Conservation (phyloP, 2,797 vertebrate species). For the Halcyon leucocephala region DNA sequence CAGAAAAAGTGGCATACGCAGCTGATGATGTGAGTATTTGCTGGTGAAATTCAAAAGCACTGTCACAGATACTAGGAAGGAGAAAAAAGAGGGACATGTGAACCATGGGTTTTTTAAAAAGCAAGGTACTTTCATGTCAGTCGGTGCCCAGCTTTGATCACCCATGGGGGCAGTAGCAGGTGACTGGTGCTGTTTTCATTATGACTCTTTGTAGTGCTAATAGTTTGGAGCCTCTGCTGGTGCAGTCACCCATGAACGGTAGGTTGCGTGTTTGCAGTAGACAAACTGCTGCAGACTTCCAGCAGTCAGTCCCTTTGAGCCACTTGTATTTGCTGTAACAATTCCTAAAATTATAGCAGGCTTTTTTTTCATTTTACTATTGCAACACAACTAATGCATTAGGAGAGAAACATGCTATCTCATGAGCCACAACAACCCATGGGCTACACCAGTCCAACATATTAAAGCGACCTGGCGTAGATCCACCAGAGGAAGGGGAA, state of each 20-base stretch:
- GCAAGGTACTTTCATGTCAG: not conserved
- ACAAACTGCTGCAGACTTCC: not conserved
- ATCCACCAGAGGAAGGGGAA: not conserved
- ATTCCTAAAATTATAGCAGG: not conserved
- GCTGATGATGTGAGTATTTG: constrained; percentile 85
- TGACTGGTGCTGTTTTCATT: not conserved
- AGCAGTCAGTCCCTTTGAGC: not conserved
- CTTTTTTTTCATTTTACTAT: not conserved
- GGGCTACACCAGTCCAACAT: not conserved
- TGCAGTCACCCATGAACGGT: not conserved
- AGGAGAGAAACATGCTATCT: not conserved
- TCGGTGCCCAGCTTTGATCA: not conserved
- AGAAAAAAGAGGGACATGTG: not conserved
- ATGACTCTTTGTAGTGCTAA: not conserved
- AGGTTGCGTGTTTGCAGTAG: not conserved
- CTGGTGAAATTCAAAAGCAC: not conserved
- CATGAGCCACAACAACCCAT: not conserved
- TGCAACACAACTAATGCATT: not conserved
- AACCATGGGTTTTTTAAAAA: not conserved
- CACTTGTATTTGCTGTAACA: not conserved
- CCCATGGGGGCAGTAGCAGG: not conserved
- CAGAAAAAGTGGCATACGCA: constrained; percentile 78
- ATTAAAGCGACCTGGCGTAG: not conserved
- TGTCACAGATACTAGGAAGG: not conserved
- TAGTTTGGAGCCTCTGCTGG: not conserved